A percentile compares a stretch with the other conserved stretches of the same genome.
Conservation (phyloP, 2,113 vertebrate genomes). For the Aleadryas rufinucha region DNA sequence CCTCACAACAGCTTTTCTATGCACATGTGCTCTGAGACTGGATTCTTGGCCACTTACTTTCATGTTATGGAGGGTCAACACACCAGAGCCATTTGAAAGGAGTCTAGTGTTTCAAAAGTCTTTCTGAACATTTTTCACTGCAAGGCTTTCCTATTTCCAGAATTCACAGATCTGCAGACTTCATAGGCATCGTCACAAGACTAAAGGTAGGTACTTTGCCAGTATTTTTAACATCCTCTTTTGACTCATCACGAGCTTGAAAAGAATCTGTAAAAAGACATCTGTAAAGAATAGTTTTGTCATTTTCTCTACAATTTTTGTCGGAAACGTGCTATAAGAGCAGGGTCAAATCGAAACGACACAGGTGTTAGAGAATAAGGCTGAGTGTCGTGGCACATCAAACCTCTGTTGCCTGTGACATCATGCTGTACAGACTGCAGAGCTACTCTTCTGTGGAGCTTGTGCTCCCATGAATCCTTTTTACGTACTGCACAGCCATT, state of each 20-base stretch:
- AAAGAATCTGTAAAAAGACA: neutral
- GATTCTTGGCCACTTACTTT: neutral
- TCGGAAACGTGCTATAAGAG: neutral
- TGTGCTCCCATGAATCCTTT: neutral
- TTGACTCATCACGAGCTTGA: neutral
- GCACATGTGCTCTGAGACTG: neutral
- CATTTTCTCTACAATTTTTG: neutral
- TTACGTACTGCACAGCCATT: neutral
- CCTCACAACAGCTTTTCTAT: neutral
- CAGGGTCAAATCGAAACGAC: neutral
- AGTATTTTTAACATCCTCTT: neutral
- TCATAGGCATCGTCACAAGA: neutral
- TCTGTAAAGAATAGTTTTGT: neutral
- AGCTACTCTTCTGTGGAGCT: neutral
- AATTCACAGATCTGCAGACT: neutral
- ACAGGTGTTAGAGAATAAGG: neutral
- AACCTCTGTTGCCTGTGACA: neutral
- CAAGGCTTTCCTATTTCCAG: neutral
- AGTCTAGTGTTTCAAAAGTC: neutral
- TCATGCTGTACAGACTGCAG: neutral
- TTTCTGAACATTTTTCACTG: neutral
- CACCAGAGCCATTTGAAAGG: neutral
- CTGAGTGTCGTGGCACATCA: neutral
- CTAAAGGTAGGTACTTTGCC: neutral
- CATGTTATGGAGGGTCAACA: neutral